Conservation (phyloP, 2,113 vertebrate species). For the Neopipo cinnamomea region DNA sequence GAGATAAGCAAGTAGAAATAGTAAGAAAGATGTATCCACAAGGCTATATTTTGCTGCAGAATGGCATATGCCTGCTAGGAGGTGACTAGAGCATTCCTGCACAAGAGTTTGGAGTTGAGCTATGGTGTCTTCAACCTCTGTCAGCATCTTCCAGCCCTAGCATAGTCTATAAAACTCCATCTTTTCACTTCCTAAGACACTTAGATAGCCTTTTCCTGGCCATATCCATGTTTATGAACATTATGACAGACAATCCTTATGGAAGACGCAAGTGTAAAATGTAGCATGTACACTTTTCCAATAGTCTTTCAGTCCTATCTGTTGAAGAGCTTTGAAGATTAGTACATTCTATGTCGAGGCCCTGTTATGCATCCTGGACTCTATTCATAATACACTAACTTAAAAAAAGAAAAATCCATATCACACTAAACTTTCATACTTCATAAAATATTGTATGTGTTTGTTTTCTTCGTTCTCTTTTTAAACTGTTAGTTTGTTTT, state of each 20-base stretch:
- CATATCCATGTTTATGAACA: background rate
- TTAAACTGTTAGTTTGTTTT: background rate
- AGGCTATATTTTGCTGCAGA: background rate
- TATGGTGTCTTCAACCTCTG: background rate
- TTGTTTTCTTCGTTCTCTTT: background rate
- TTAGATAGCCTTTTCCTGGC: background rate
- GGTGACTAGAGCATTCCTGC: background rate
- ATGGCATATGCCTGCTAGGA: background rate
- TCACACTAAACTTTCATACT: background rate
- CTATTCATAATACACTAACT: background rate
- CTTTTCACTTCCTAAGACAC: background rate
- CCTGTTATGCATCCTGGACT: background rate
- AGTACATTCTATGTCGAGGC: background rate
- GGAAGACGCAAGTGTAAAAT: background rate
- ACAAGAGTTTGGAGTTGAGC: background rate
- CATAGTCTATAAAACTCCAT: background rate
- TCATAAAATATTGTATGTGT: background rate
- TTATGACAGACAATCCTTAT: background rate
- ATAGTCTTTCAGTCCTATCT: background rate
- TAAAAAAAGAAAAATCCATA: accelerated
- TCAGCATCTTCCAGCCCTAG: accelerated
- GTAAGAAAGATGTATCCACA: background rate
- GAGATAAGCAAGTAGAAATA: background rate
- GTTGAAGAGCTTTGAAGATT: background rate
- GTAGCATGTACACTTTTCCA: accelerated